These are phyloP conservation scores for Nycticorax nycticorax DNA, from an alignment of 2,113 vertebrate species.

Conservation along the genomic window DNA sequence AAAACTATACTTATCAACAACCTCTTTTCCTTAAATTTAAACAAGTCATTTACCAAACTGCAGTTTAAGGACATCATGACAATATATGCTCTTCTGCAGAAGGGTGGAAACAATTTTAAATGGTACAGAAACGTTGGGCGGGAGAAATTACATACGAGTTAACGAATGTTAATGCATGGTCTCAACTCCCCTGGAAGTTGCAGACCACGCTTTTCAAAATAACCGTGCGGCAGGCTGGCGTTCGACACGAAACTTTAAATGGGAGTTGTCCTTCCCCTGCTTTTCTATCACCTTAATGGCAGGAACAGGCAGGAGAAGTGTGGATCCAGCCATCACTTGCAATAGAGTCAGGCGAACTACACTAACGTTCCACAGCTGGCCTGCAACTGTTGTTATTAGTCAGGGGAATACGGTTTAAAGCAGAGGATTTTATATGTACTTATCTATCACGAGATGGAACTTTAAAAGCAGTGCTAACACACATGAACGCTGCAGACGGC, in stretches of 20 bases:
- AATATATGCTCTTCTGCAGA: not conserved
- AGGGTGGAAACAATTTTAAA: conserved; percentile 53
- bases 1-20: conserved; percentile 71
- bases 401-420: not conserved
- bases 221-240: not conserved
- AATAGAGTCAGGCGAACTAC: not conserved
- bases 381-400: not conserved
- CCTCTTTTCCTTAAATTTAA: conserved; percentile 73
- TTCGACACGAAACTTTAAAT: not conserved
- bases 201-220: conserved; percentile 34
- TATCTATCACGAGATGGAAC: rapidly evolving
- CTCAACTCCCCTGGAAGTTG: not conserved
- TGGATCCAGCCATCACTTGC: not conserved
- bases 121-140: conserved; percentile 16
- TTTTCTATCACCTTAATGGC: not conserved
- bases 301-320: not conserved
- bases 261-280: conserved; percentile 50
- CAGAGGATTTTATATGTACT: rapidly evolving
- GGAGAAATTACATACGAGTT: conserved; percentile 34
- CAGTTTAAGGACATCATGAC: conserved; percentile 56
- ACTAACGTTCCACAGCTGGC: not conserved
- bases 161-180: conserved; percentile 50
- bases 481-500: rapidly evolving
- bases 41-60: conserved; percentile 72
- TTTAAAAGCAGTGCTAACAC: not conserved